Conservation (phyloP, 1,140 invertebrate genomes). For the Drosophila kepulauana region DNA sequence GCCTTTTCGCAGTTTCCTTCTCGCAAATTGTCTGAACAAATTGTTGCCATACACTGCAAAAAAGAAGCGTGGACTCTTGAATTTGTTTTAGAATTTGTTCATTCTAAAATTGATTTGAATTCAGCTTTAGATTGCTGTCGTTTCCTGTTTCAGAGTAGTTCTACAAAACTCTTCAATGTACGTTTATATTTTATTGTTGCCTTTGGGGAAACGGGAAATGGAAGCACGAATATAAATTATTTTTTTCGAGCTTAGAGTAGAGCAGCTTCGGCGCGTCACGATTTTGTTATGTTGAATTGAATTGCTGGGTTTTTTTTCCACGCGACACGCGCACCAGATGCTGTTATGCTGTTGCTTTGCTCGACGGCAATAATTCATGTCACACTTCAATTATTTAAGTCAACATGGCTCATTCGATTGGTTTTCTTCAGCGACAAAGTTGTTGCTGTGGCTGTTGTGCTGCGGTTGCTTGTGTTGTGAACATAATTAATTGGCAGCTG, state of each 20-base stretch:
- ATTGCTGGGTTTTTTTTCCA: neutral
- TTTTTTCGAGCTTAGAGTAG: neutral
- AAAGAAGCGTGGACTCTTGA: neutral
- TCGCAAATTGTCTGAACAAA: slow-evolving; percentile 5
- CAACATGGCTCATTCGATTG: slow-evolving; percentile 49
- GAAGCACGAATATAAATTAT: neutral
- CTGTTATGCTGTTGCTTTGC: slow-evolving; percentile 11
- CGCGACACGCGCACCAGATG: slow-evolving; percentile 15
- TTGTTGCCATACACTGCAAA: slow-evolving; percentile 7
- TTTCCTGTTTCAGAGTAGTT: neutral
- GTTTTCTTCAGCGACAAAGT: slow-evolving; percentile 16
- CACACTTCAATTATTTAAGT: slow-evolving; percentile 65
- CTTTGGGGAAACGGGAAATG: neutral
- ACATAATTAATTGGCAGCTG: slow-evolving; percentile 75
- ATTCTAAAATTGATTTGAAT: neutral
- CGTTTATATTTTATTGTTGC: too few species aligned
- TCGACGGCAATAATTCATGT: slow-evolving; percentile 52
- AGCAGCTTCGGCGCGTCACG: neutral
- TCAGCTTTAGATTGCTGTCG: slow-evolving; percentile 1
- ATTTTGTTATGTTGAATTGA: neutral
- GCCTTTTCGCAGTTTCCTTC: neutral
- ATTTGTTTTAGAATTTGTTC: neutral
- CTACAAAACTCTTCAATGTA: neutral
- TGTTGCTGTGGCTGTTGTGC: slow-evolving; percentile 8
- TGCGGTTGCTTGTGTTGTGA: slow-evolving; percentile 13